phyloP scores from a whole-genome alignment of 2,888 invertebrate species.

The Dynastes tityus region DNA sequence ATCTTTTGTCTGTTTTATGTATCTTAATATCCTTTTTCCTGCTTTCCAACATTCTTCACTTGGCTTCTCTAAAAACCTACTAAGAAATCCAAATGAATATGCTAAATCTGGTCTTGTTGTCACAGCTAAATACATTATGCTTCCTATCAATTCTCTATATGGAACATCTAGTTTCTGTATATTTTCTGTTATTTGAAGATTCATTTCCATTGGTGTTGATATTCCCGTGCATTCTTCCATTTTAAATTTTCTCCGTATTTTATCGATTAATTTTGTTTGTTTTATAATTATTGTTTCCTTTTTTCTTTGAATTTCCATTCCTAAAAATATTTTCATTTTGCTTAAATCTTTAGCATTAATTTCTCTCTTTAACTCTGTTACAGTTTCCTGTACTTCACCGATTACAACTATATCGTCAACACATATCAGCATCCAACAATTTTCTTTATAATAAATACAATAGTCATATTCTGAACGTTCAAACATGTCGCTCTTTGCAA shows the following conservation, averaged over 20 bases:
- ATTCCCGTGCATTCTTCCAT: conserved; percentile 6
- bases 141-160: too few species aligned
- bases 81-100: too few species aligned
- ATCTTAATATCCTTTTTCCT: too few species aligned
- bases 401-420: conserved; percentile 11
- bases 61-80: too few species aligned
- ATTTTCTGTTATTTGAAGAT: too few species aligned
- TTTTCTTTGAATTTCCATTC: conserved; percentile 11
- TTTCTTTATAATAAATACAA: not conserved
- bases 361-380: not conserved
- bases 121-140: too few species aligned
- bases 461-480: not conserved
- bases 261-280: not conserved
- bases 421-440: not conserved
- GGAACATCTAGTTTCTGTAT: too few species aligned
- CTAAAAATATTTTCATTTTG: conserved; percentile 4
- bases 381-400: not conserved
- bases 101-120: too few species aligned
- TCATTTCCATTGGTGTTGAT: not conserved
- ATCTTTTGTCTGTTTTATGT: too few species aligned
- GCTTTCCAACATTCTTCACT: too few species aligned
- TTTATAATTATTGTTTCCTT: not conserved
- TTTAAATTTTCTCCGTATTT: not conserved
- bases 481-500: too few species aligned
- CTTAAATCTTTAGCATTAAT: not conserved